These are phyloP conservation scores for Chrysina gloriosa DNA, from an alignment of 2,888 invertebrate species.

Conservation along the genomic window DNA sequence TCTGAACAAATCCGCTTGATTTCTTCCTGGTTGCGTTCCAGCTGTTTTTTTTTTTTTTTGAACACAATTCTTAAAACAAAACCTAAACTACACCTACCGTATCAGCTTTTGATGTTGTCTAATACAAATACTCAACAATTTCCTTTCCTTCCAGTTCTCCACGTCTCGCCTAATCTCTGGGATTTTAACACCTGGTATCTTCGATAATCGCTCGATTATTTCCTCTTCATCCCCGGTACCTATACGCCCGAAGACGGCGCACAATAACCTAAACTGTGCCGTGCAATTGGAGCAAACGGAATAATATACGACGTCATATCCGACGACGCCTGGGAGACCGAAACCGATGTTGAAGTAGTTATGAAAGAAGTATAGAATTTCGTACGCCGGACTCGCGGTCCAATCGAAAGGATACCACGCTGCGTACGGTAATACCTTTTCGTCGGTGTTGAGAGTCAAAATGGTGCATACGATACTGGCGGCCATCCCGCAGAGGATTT, in stretches of 20 bases:
- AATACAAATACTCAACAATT: conserved; percentile 42
- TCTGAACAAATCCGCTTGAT: too few relatives aligned
- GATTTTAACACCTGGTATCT: conserved; percentile 24
- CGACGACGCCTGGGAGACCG: conserved; percentile 40
- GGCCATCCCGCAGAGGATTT: too few relatives aligned
- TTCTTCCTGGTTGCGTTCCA: too few relatives aligned
- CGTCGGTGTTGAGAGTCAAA: conserved; percentile 39
- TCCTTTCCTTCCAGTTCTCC: conserved; percentile 3
- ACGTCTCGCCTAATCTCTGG: neutral
- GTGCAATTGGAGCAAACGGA: conserved; percentile 44
- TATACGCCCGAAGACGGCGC: conserved; percentile 33
- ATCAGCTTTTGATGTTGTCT: conserved; percentile 46
- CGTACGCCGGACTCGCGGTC: conserved; percentile 42
- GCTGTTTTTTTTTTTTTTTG: too few relatives aligned
- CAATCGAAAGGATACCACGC: conserved; percentile 46
- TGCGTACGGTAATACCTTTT: conserved; percentile 41
- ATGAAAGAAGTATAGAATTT: conserved; percentile 45
- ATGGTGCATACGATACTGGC: conserved; percentile 41
- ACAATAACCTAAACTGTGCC: conserved; percentile 45
- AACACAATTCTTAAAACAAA: too few relatives aligned
- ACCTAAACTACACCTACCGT: conserved; percentile 39
- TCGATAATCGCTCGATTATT: conserved; percentile 16
- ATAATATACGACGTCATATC: conserved; percentile 46
- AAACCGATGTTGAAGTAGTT: conserved; percentile 39
- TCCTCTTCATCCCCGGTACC: conserved; percentile 38